phyloP scores from a whole-genome alignment of 2,113 vertebrate species.

The Telmatochromis brachygnathus region DNA sequence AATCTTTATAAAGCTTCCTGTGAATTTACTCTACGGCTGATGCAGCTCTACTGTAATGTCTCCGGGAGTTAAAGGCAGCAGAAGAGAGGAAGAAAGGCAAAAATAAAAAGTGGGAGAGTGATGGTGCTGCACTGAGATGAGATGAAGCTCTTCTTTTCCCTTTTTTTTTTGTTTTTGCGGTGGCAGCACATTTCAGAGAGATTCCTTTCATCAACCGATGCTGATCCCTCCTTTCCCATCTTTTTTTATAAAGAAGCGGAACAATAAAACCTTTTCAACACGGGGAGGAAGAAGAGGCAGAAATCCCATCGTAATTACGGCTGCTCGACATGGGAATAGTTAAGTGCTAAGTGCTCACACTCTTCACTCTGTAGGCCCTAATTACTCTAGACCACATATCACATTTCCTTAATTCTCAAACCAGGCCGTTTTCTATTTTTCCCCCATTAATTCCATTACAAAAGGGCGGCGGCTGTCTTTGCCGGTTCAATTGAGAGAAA shows the following conservation, averaged over 20 bases:
- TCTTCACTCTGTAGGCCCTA: conserved; percentile 38
- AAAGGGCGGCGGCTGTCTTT: neutral
- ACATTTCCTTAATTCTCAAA: conserved; percentile 48
- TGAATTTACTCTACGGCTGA: conserved; percentile 11
- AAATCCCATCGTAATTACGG: conserved; percentile 49
- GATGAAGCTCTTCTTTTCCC: conserved; percentile 19
- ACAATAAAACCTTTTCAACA: conserved; percentile 55
- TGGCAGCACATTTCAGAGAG: conserved; percentile 18
- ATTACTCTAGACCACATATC: conserved; percentile 51
- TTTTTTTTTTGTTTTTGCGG: conserved; percentile 4
- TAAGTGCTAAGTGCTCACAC: conserved; percentile 11
- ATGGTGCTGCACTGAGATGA: conserved; percentile 22
- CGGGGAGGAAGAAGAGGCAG: conserved; percentile 5
- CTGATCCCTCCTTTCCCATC: conserved; percentile 16
- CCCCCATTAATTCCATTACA: conserved; percentile 30
- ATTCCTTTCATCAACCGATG: conserved; percentile 41
- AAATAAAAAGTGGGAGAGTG: conserved; percentile 6
- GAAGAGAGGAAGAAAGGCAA: neutral
- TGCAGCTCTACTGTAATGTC: neutral
- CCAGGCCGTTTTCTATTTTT: conserved; percentile 15
- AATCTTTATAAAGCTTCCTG: neutral
- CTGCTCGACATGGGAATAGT: conserved; percentile 24
- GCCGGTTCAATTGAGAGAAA: neutral
- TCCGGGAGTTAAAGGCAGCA: neutral
- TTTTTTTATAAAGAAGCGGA: conserved; percentile 6